Evolutionary conservation across 2,113 vertebrate species (phyloP).

Genomic region (Onychorhynchus coronatus): DNA sequence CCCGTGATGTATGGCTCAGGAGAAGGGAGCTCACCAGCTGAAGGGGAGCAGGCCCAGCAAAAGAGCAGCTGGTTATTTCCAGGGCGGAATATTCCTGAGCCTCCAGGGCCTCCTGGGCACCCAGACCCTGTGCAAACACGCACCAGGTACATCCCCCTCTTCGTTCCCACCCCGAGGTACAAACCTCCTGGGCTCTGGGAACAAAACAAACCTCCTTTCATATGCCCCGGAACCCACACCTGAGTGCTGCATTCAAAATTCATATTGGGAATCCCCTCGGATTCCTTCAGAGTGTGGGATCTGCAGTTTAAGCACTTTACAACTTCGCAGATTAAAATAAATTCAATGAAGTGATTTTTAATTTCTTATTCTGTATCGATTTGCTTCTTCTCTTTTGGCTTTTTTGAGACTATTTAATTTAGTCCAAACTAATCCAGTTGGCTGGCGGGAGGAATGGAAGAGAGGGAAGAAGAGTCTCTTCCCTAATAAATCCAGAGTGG

Average conservation of each 20-base stretch:
- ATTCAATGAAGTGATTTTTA: conserved; percentile 25
- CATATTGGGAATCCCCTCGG: not conserved
- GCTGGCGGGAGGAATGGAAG: not conserved
- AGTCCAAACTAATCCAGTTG: not conserved
- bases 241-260: not conserved
- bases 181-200: not conserved
- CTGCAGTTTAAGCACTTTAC: conserved; percentile 43
- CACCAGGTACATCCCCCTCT: not conserved
- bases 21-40: not conserved
- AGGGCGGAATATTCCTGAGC: not conserved
- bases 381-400: not conserved
- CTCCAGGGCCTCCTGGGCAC: not conserved
- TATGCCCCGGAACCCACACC: not conserved
- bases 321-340: conserved; percentile 27
- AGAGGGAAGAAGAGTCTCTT: not conserved
- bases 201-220: not conserved
- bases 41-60: not conserved
- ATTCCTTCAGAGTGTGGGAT: not conserved
- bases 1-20: not conserved
- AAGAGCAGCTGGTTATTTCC: not conserved
- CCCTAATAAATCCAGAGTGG: not conserved
- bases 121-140: not conserved
- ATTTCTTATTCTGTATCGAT: conserved; percentile 30
- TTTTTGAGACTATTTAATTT: conserved; percentile 8
- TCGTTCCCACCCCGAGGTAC: not conserved